phyloP scores from a whole-genome alignment of 2,888 invertebrate species.

The Hirtodrosophila histrioides region DNA sequence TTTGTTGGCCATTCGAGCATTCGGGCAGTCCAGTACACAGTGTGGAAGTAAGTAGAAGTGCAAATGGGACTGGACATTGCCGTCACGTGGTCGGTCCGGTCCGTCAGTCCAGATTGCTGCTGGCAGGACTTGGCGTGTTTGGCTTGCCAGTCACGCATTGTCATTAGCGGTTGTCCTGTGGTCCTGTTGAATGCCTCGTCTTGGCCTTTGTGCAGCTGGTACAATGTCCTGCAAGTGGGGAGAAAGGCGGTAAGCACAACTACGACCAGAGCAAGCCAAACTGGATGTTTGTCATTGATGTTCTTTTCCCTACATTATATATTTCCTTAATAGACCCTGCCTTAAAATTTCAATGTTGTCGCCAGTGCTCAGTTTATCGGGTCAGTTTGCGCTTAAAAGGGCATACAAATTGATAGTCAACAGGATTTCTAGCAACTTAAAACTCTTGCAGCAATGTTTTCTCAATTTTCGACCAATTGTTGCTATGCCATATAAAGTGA shows the following conservation, averaged over 20 bases:
- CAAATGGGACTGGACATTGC: slow-evolving; percentile 7
- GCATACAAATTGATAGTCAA: too few relatives aligned
- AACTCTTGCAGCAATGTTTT: too few relatives aligned
- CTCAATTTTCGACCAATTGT: too few relatives aligned
- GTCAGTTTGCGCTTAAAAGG: too few relatives aligned
- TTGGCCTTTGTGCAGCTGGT: slow-evolving; percentile 12
- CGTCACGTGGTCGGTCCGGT: slow-evolving; percentile 17
- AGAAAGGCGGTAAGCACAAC: too few relatives aligned
- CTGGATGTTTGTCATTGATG: too few relatives aligned
- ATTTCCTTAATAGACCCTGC: too few relatives aligned
- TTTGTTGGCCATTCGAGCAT: slow-evolving; percentile 41
- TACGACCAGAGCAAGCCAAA: too few relatives aligned
- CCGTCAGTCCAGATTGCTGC: slow-evolving; percentile 11
- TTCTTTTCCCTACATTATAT: background rate
- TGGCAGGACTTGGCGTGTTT: slow-evolving; percentile 11
- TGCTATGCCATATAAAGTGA: too few relatives aligned
- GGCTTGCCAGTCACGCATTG: slow-evolving; percentile 69
- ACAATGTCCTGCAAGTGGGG: background rate
- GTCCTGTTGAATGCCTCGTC: slow-evolving; percentile 20
- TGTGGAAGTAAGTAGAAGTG: background rate
- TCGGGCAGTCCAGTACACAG: background rate
- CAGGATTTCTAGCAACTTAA: too few relatives aligned
- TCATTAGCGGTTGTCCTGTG: slow-evolving; percentile 61
- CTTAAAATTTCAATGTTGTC: too few relatives aligned
- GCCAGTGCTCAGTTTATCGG: too few relatives aligned